phyloP scores from a whole-genome alignment of 2,113 vertebrate genomes.

The Oryctolagus cuniculus region mOryCun1.1 NC_091444.1:32656001-32656500 shows the following conservation, averaged over 20 bases:
- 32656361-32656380: background rate
- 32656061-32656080: background rate
- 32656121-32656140: background rate
- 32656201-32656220: background rate
- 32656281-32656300: background rate
- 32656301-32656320: background rate
- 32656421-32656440: background rate
- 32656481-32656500: background rate
- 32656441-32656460: background rate
- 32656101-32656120: background rate
- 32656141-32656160: background rate
- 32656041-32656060: background rate
- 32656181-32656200: background rate
- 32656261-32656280: accelerated
- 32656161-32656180: background rate
- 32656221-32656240: background rate
- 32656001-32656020: too few relatives aligned
- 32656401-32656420: background rate
- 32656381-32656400: background rate
- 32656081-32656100: background rate
- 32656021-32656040: too few relatives aligned
- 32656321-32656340: background rate
- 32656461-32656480: constrained; percentile 3
- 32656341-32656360: background rate
- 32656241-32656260: background rate